Conservation (phyloP, 2,113 vertebrate genomes). For the Bos taurus region ARS-UCD2.0 NC_037345.1:42072001-42072500, state of each 20-base stretch:
- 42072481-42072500: neutral
- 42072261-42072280: neutral
- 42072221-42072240: neutral
- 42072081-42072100: neutral
- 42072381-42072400: fast-evolving
- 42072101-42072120: neutral
- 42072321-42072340: neutral
- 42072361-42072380: neutral
- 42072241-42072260: neutral
- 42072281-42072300: neutral
- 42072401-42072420: too few relatives aligned
- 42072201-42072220: neutral
- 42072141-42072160: neutral
- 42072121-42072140: neutral
- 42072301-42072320: neutral
- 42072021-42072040: neutral
- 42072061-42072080: neutral
- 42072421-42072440: neutral
- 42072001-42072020: neutral
- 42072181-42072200: neutral
- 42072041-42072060: neutral
- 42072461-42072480: neutral
- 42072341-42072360: neutral
- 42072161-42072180: neutral
- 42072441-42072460: neutral